Evolutionary conservation across 2,113 vertebrate species (phyloP), one percentile per base, ranked within the genome.

Genomic region (Chloebia gouldiae): DNA sequence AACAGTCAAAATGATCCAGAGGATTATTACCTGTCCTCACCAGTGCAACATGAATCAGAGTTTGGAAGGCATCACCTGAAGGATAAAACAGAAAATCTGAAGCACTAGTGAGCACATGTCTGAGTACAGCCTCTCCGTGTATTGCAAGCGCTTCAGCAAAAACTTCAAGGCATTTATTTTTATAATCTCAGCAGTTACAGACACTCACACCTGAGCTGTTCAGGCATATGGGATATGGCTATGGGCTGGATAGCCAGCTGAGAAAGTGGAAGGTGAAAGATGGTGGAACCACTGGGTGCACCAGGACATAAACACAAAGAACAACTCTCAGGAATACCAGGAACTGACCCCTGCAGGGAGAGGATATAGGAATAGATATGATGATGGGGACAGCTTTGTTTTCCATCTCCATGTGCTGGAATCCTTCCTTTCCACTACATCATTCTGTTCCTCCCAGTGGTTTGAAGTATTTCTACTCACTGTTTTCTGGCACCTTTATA

Each of bases 81-180:
- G 25, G 44, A 65, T 39, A 11, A 76, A 81, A 51, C 8, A 47
- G 66, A 76, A 80, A 81, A 35, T 11, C 28, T 37, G 24, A 71
- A 81, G 19, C 5, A 4, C 17, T 35, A 10, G 20, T 61, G 40
- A 72, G 12, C 13, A 22, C 0, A 0, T 30, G 16, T 39, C 61
- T 7, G 2, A 78, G 33, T 21, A 39, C 11, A 68, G 60, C 28
- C 69, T 78, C 61, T 61, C 25, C 14, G 4, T 13, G 17, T 31
- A 33, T 51, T 68, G 13, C 1, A 1, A 76, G 42, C 17, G 27
- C 39, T 81, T 75, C 21, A 47, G 64, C n/a, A 91, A 95, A 77
- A 6, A 60, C 84, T 47, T 27, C 13, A 45, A 84, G 13, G 10
- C 13, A 50, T 39, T 66, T n/a, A 15, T 60, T 85, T 69, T 80